Conservation (phyloP, 2,797 vertebrate genomes). For the Anguilla marmorata region DNA sequence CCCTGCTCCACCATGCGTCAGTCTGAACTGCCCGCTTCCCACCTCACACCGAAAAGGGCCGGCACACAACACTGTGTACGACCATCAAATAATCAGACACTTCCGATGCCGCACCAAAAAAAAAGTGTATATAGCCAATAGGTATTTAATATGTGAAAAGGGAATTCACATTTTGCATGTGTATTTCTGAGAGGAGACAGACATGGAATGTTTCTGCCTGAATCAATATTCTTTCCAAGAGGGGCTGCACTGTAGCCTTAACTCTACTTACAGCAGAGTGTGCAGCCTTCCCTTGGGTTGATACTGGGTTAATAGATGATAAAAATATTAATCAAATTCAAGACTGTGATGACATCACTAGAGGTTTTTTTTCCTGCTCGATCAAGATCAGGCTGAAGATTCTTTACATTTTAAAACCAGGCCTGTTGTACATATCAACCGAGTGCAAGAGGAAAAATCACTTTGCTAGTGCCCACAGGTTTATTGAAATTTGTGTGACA, state of each 20-base stretch:
- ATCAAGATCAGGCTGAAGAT: not conserved
- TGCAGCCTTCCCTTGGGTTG: not conserved
- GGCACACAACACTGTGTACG: not conserved
- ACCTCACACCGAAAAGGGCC: not conserved
- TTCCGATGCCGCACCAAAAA: not conserved
- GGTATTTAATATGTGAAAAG: not conserved
- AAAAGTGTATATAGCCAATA: not conserved
- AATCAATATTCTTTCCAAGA: not conserved
- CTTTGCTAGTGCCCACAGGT: not conserved
- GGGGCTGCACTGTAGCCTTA: not conserved
- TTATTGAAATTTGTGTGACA: too few relatives aligned
- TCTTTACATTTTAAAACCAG: not conserved
- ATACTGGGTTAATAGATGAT: not conserved
- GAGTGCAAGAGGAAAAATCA: not conserved
- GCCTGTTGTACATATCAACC: not conserved
- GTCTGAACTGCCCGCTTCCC: not conserved
- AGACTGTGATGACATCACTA: too few relatives aligned
- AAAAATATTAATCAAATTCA: too few relatives aligned
- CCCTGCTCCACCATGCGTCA: not conserved
- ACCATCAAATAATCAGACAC: not conserved
- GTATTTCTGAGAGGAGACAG: not conserved
- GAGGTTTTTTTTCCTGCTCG: too few relatives aligned
- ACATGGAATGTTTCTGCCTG: not conserved
- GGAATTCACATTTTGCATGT: not conserved
- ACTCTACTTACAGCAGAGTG: not conserved